Base-by-base conservation (phyloP, 1,140 invertebrate genomes). In the Elymnias hypermnestra region DNA sequence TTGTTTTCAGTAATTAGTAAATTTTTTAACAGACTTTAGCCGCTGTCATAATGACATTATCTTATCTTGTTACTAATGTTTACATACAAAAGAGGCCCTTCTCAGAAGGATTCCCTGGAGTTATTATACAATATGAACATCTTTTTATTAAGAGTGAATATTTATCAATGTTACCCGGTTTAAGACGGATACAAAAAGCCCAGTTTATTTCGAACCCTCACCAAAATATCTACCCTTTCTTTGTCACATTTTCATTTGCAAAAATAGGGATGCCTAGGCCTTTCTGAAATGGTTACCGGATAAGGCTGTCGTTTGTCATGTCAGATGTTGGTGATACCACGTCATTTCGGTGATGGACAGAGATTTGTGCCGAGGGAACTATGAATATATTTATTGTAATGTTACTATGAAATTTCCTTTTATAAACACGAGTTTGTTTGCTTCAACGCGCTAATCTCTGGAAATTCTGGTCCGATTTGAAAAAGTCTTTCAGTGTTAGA, bases 341-440 rank as follows among this genome's bases (percentile, higher is more conserved):
- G 64, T 72, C 72, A 65, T 48, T 38, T 40, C 39, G 17, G 42
- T 74, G 78, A 78, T 73, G 74, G 72, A 72, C 74, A 55, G 45
- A 77, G 77, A 77, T 79, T 79, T 74, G 75, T 71, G 59, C 66
- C 64, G 72, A 66, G 43, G 56, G 42, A 52, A 63, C 68, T 74
- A 72, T 79, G 70, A 75, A 79, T 79, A 83, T 73, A 67, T 66
- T 78, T 68, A 41, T 38, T 10, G n/a, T 15, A 9, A n/a, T n/a
- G n/a, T n/a, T n/a, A n/a, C n/a, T n/a, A n/a, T n/a, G n/a, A n/a
- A n/a, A n/a, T n/a, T n/a, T n/a, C n/a, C n/a, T n/a, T n/a, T n/a
- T n/a, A n/a, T n/a, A n/a, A n/a, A n/a, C n/a, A n/a, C n/a, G n/a
- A n/a, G n/a, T n/a, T n/a, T n/a, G n/a, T n/a, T n/a, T n/a, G n/a